Conservation (phyloP, 2,113 vertebrate species). For the Bambusicola thoracicus region DNA sequence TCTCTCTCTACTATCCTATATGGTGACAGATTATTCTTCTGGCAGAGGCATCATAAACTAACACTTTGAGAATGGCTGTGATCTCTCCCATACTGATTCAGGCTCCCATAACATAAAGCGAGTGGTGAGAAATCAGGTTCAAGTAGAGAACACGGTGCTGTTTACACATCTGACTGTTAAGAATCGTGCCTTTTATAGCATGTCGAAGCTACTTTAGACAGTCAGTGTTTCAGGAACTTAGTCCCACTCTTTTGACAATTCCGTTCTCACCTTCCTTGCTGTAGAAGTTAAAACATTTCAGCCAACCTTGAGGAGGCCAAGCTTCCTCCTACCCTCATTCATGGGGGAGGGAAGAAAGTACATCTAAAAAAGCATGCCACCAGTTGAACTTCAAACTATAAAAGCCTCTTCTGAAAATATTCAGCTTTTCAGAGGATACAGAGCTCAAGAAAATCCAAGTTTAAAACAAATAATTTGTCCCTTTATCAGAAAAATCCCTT, state of each 20-base stretch:
- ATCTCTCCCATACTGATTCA: slow-evolving; percentile 42
- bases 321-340: neutral
- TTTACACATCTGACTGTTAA: slow-evolving; percentile 67
- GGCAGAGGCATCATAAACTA: slow-evolving; percentile 20
- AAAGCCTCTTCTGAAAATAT: neutral
- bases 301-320: slow-evolving; percentile 63
- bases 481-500: neutral
- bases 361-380: neutral
- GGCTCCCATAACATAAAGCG: slow-evolving; percentile 41
- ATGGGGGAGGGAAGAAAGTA: neutral
- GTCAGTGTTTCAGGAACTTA: slow-evolving; percentile 54
- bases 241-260: slow-evolving; percentile 73
- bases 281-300: slow-evolving; percentile 72
- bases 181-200: slow-evolving; percentile 65
- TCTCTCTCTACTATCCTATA: slow-evolving; percentile 20
- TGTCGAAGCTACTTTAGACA: slow-evolving; percentile 60
- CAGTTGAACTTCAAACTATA: slow-evolving; percentile 22
- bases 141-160: slow-evolving; percentile 47
- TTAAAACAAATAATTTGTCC: neutral
- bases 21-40: slow-evolving; percentile 41
- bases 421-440: neutral
- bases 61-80: slow-evolving; percentile 6
- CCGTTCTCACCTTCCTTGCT: slow-evolving; percentile 77
- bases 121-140: slow-evolving; percentile 63
- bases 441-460: neutral